These are phyloP conservation scores for Chrysopa pallens DNA, from an alignment of 1,140 invertebrate species.

Conservation along the genomic window DNA sequence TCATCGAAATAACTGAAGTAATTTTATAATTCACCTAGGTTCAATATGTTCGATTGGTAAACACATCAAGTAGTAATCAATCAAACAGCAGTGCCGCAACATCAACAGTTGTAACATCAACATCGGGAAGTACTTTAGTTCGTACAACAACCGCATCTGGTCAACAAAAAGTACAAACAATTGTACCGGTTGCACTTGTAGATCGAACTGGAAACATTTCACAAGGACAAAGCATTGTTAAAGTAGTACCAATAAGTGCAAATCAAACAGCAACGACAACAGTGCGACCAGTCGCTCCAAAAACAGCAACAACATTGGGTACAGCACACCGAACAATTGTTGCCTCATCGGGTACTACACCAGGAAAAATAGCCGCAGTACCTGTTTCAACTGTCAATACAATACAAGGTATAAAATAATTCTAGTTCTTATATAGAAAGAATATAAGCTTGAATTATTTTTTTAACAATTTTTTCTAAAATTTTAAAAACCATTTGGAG, in stretches of 20 bases:
- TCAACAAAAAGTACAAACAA: not conserved
- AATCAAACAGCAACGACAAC: slow-evolving; percentile 14
- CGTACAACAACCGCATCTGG: not conserved
- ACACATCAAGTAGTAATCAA: slow-evolving; percentile 27
- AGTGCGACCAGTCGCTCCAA: slow-evolving; percentile 24
- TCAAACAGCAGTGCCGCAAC: slow-evolving; percentile 23
- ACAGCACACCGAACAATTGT: slow-evolving; percentile 26
- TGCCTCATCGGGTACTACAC: slow-evolving; percentile 15
- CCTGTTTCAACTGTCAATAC: slow-evolving; percentile 27
- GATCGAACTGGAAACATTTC: not conserved
- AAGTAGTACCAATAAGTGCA: slow-evolving; percentile 23
- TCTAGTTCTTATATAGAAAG: too few relatives aligned
- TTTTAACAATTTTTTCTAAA: too few relatives aligned
- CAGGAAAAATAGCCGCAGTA: slow-evolving; percentile 18
- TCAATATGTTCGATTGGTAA: slow-evolving; percentile 52
- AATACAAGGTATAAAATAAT: slow-evolving; percentile 3
- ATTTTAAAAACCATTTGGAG: too few relatives aligned
- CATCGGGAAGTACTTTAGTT: slow-evolving; percentile 18
- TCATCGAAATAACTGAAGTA: too few relatives aligned
- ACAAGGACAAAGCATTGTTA: not conserved
- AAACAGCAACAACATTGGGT: slow-evolving; percentile 14
- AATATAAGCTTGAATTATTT: too few relatives aligned
- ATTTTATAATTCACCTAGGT: slow-evolving; percentile 25
- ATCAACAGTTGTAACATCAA: slow-evolving; percentile 20
- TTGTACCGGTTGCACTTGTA: not conserved